Evolutionary conservation across 1,140 invertebrate species (phyloP).

Genomic region (Schlechtendalia chinensis): DNA sequence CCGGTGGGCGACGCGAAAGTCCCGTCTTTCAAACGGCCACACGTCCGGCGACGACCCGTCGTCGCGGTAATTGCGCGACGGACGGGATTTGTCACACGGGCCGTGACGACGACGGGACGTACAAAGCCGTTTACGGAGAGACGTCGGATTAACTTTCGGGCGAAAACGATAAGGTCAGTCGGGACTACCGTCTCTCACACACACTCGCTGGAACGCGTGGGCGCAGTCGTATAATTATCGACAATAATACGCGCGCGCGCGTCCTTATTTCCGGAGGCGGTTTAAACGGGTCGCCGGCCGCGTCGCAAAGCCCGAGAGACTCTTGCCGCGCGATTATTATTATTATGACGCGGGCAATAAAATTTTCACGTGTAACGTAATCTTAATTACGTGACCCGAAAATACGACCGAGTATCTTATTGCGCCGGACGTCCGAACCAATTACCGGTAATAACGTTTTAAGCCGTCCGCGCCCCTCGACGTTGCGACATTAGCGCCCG

Average conservation of each 20-base stretch:
- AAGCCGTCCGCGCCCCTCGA: constrained; percentile 12
- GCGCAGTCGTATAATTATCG: constrained; percentile 15
- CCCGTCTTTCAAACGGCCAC: too few species aligned
- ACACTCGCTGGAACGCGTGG: too few species aligned
- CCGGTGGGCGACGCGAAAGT: too few species aligned
- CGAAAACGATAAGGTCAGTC: background rate
- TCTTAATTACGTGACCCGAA: constrained; percentile 50
- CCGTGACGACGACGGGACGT: too few species aligned
- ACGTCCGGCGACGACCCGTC: too few species aligned
- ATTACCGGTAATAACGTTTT: constrained; percentile 48
- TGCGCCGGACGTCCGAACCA: constrained; percentile 35
- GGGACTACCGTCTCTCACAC: background rate
- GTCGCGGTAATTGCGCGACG: too few species aligned
- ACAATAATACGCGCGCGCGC: background rate
- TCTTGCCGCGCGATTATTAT: background rate
- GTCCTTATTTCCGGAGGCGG: background rate
- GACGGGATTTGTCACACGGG: too few species aligned
- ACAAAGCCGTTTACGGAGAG: constrained; percentile 15
- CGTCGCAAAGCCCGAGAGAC: constrained; percentile 7
- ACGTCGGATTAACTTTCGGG: constrained; percentile 18
- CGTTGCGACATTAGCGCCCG: background rate
- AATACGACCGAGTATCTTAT: constrained; percentile 46
- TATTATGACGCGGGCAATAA: constrained; percentile 32
- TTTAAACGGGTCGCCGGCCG: background rate
- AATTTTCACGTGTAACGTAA: constrained; percentile 48